These are phyloP conservation scores for Asarcornis scutulata DNA, from an alignment of 2,113 vertebrate species.

Conservation along the genomic window DNA sequence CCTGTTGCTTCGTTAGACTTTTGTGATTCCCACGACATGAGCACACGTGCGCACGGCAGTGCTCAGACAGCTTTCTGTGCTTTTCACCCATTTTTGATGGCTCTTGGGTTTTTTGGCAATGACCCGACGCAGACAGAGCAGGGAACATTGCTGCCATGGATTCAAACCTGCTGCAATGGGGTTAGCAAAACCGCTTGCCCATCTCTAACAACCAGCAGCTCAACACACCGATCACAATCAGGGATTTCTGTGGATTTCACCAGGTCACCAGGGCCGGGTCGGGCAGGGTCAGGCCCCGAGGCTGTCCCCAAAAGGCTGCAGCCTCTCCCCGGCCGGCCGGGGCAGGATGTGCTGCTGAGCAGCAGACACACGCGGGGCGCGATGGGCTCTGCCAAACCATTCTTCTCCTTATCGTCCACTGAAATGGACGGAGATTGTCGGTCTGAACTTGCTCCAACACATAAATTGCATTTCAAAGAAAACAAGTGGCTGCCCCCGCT, in stretches of 20 bases:
- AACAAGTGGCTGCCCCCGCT: slow-evolving; percentile 16
- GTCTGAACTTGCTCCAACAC: slow-evolving; percentile 45
- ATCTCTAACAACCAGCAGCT: background rate
- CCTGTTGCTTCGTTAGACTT: background rate
- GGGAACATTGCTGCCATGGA: background rate
- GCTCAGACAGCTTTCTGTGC: too few relatives aligned
- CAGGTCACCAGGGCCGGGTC: background rate
- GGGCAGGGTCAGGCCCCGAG: background rate
- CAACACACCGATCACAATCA: rapidly evolving
- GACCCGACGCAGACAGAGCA: rapidly evolving
- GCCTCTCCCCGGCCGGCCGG: background rate
- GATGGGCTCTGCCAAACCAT: slow-evolving; percentile 8
- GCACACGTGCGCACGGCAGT: background rate
- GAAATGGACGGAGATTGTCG: background rate
- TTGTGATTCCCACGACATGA: background rate
- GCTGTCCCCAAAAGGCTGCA: background rate
- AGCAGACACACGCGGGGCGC: background rate
- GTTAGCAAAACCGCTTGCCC: background rate
- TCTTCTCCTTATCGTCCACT: slow-evolving; percentile 37
- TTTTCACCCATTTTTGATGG: background rate
- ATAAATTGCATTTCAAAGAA: background rate
- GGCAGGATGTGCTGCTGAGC: background rate
- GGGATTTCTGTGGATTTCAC: background rate
- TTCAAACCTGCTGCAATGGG: background rate
- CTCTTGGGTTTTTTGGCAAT: background rate